These are phyloP conservation scores for Tineola bisselliella DNA, from an alignment of 2,888 invertebrate species.

Conservation along the genomic window DNA sequence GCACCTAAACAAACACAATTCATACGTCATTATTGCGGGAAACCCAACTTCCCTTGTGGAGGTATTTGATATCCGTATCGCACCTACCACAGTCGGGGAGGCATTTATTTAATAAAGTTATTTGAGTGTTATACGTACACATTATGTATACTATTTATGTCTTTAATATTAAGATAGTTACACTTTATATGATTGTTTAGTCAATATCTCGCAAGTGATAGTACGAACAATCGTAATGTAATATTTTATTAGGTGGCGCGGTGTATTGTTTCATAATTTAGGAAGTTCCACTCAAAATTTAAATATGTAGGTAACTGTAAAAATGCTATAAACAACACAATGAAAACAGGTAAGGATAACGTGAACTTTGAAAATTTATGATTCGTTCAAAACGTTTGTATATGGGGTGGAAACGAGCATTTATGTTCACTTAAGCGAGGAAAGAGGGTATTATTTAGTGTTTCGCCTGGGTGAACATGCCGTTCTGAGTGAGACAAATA, in stretches of 20 bases:
- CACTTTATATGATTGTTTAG: too few relatives aligned
- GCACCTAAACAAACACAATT: conserved; percentile 66
- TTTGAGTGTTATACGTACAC: too few relatives aligned
- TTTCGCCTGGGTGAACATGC: conserved; percentile 65
- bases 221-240: too few relatives aligned
- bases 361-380: conserved; percentile 62
- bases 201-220: too few relatives aligned
- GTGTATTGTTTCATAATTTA: not conserved
- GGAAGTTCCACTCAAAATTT: conserved; percentile 1
- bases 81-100: not conserved
- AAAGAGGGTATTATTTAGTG: conserved; percentile 68
- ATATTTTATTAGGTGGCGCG: not conserved
- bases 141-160: too few relatives aligned
- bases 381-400: conserved; percentile 66
- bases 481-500: conserved; percentile 66
- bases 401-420: conserved; percentile 68
- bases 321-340: conserved; percentile 7
- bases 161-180: too few relatives aligned
- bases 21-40: conserved; percentile 55
- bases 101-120: too few relatives aligned
- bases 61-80: conserved; percentile 35
- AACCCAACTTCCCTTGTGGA: conserved; percentile 34
- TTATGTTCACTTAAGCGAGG: conserved; percentile 69
- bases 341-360: conserved; percentile 13
- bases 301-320: conserved; percentile 7